phyloP scores from a whole-genome alignment of 2,797 vertebrate species.

The Kryptopterus vitreolus region DNA sequence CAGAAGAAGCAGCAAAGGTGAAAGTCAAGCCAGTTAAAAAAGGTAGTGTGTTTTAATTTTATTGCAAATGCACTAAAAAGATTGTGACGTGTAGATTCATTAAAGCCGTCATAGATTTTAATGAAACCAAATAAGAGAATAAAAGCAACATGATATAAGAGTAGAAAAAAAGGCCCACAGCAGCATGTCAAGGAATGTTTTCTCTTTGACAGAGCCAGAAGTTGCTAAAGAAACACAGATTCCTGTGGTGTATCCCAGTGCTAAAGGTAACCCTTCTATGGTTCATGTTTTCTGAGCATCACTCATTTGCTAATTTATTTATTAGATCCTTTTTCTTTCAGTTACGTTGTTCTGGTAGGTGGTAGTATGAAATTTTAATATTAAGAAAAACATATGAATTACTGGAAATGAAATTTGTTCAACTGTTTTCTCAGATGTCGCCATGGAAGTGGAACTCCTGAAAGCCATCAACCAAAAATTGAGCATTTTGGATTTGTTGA shows the following conservation, averaged over 20 bases:
- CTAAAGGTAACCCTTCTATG: slow-evolving; percentile 34
- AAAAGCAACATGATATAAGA: not conserved
- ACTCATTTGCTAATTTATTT: not conserved
- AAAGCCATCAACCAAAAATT: slow-evolving; percentile 57
- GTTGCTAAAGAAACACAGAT: slow-evolving; percentile 24
- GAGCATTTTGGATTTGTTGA: slow-evolving; percentile 53
- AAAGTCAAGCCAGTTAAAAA: slow-evolving; percentile 4
- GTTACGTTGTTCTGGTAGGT: not conserved
- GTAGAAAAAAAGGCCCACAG: not conserved
- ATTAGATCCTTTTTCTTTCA: not conserved
- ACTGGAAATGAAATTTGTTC: not conserved
- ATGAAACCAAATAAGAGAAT: not conserved
- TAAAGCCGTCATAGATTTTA: no score
- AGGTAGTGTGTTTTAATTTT: not conserved
- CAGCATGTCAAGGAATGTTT: not conserved
- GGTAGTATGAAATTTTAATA: not conserved
- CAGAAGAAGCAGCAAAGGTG: not conserved
- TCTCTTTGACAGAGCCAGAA: slow-evolving; percentile 27
- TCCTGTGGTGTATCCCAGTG: slow-evolving; percentile 37
- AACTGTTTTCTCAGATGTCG: slow-evolving; percentile 40
- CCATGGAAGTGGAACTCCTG: slow-evolving; percentile 50
- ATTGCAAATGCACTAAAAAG: no score
- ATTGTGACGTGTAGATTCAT: no score
- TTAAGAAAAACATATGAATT: not conserved
- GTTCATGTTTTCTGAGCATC: not conserved